Conservation (phyloP, 1,140 invertebrate genomes). For the Bilobella aurantiaca region DNA sequence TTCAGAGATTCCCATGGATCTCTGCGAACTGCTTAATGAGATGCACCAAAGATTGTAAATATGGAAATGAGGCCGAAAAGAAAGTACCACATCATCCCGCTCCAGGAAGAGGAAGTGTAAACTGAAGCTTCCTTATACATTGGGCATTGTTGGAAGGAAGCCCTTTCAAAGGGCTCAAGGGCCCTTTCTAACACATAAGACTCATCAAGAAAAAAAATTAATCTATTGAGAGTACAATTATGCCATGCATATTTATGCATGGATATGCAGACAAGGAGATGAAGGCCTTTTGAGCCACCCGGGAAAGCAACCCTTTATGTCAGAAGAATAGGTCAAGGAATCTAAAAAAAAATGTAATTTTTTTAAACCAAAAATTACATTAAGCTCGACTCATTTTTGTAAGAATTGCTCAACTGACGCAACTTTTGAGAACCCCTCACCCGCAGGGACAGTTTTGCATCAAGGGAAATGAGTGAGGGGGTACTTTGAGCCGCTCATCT, state of each 20-base stretch:
- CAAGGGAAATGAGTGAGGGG: not conserved
- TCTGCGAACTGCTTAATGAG: not conserved
- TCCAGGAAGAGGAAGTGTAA: slow-evolving; percentile 22
- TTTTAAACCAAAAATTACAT: slow-evolving; percentile 7
- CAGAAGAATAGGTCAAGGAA: slow-evolving; percentile 5
- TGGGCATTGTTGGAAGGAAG: not conserved
- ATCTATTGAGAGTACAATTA: slow-evolving; percentile 7
- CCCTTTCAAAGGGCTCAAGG: slow-evolving; percentile 6
- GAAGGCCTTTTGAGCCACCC: not conserved
- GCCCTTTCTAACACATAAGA: not conserved
- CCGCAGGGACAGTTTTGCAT: not conserved
- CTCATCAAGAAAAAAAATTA: not conserved
- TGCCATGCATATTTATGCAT: not conserved
- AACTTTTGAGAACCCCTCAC: not conserved
- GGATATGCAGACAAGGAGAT: not conserved
- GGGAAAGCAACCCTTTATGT: not conserved
- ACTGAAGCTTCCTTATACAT: slow-evolving; percentile 6
- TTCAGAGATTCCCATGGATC: not conserved
- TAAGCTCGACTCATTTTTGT: no score
- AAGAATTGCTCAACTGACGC: no score
- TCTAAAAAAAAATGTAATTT: not conserved
- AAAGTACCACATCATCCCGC: slow-evolving; percentile 1
- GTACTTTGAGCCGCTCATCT: slow-evolving; percentile 1
- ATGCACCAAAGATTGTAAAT: slow-evolving; percentile 7
- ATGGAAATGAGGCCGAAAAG: slow-evolving; percentile 14